Conservation (phyloP, 2,888 invertebrate genomes). For the Drosophila mimica region DNA sequence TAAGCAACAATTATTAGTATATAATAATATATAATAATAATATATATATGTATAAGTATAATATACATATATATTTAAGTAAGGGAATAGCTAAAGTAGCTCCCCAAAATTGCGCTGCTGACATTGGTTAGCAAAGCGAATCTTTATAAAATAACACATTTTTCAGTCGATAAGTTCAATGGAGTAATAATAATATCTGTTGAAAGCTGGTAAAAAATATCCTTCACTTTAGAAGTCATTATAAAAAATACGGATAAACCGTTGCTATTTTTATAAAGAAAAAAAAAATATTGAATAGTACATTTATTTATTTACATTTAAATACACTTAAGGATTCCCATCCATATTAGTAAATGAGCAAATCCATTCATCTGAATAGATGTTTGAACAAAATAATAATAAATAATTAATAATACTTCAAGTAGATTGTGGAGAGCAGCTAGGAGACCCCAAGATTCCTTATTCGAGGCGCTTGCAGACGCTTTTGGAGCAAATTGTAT, state of each 20-base stretch:
- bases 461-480: background rate
- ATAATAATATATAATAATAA: no score
- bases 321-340: no score
- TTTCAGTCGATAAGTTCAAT: no score
- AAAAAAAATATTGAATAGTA: background rate
- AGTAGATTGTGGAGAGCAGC: background rate
- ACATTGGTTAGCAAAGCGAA: background rate
- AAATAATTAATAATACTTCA: no score
- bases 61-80: no score
- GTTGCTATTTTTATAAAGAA: background rate
- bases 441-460: background rate
- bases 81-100: background rate
- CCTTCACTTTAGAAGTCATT: background rate
- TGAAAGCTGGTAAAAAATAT: background rate
- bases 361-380: no score
- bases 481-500: background rate
- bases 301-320: no score
- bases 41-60: no score
- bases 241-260: background rate
- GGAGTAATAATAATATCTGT: background rate
- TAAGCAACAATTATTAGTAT: no score
- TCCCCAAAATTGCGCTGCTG: background rate
- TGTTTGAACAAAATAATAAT: background rate
- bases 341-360: background rate
- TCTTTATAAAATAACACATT: background rate